Evolutionary conservation across 2,888 invertebrate species (phyloP), one percentile per base, ranked within the genome.

Genomic region (Charanyca ferruginea): DNA sequence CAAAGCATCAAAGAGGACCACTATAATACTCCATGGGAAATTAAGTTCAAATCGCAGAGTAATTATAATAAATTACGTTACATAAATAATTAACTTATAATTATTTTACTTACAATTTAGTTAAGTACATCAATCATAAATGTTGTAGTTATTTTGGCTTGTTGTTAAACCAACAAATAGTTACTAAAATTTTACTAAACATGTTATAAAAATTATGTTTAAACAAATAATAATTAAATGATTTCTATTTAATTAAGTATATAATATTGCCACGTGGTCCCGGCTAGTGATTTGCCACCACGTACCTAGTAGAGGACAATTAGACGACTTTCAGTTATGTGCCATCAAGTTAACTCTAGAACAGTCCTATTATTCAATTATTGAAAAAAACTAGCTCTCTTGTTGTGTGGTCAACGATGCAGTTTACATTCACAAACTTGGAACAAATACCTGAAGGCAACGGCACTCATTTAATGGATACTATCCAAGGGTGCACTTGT

Each of bases 51-150:
- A 44, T 44, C 49, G 53, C 35, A 48, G 48, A 48, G 72, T 62
- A 32, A 47, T 60, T 45, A 52, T 18, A 69, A 38, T 38, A 38
- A 38, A 70, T 70, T 61, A 77, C 45, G 20, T 71, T 62, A 52
- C 67, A 66, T 42, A 60, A 60, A 52, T 69, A 69, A 41, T 44
- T 62, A 42, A 66, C 47, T 80, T 63, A 55, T 53, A 71, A 68
- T 79, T 66, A 78, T 66, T 67, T 66, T 69, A 71, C 68, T 73
- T 76, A 82, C 45, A 72, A 53, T 51, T 59, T 64, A 79, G 66
- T 76, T 81, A 80, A 84, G 70, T 80, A 75, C 73, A 63, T 58
- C 52, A 58, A 78, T 58, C 54, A 74, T 53, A 66, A 35, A 16
- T 45, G 35, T 61, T 45, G 57, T 45, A 57, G 13, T 68, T 68